phyloP scores from a whole-genome alignment of 2,888 invertebrate genomes.

The Microdon myrmicae region DNA sequence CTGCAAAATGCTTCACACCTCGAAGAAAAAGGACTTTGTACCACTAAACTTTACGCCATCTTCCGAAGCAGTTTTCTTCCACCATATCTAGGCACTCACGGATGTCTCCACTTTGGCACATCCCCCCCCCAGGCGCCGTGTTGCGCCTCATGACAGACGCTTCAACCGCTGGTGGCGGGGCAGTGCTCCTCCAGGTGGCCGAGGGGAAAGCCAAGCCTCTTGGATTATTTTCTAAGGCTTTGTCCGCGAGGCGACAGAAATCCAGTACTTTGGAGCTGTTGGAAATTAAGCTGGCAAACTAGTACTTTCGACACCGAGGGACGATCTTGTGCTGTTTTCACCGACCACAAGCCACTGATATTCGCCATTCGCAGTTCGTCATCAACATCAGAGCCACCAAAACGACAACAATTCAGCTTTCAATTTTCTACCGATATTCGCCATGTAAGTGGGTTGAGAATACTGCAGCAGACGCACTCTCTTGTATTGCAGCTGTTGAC shows the following conservation, averaged over 20 bases:
- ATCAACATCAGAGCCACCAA: slow-evolving; percentile 3
- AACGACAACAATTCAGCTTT: not conserved
- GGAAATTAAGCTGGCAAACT: slow-evolving; percentile 12
- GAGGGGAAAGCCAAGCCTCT: slow-evolving; percentile 6
- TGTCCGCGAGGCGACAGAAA: not conserved
- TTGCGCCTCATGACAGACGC: slow-evolving; percentile 15
- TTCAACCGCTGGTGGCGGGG: slow-evolving; percentile 10
- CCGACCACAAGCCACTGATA: slow-evolving; percentile 9
- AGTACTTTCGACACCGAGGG: slow-evolving; percentile 3
- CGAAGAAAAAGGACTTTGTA: slow-evolving; percentile 15
- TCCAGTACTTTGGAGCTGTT: slow-evolving; percentile 21
- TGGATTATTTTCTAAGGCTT: slow-evolving; percentile 8
- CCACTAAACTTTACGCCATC: slow-evolving; percentile 13
- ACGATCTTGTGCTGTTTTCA: slow-evolving; percentile 1
- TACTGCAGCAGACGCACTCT: slow-evolving; percentile 13
- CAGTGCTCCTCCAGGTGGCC: slow-evolving; percentile 9
- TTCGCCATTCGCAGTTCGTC: slow-evolving; percentile 6
- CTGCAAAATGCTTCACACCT: not conserved
- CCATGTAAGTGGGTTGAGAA: not conserved
- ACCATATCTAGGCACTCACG: slow-evolving; percentile 11
- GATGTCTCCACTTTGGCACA: slow-evolving; percentile 9
- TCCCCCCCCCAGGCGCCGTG: not conserved
- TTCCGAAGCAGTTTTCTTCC: slow-evolving; percentile 4
- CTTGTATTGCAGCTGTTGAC: slow-evolving; percentile 11
- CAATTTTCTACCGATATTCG: slow-evolving; percentile 12